phyloP scores from a whole-genome alignment of 2,888 invertebrate genomes.

The Bimastos eiseni region DNA sequence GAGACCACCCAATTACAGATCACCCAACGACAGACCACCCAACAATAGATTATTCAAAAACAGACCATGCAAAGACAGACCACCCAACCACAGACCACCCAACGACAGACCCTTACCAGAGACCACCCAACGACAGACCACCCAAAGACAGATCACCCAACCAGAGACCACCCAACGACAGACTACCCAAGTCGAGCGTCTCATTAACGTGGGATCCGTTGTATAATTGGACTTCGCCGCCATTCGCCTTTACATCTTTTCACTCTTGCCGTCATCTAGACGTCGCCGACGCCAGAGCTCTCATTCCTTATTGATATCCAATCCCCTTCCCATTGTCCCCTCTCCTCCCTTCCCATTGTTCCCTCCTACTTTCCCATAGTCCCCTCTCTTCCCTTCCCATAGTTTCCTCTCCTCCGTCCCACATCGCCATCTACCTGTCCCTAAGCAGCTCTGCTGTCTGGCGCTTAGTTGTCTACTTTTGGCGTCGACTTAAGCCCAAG shows the following conservation, averaged over 20 bases:
- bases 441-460: not conserved
- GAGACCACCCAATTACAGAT: too few relatives aligned
- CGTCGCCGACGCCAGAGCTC: not conserved
- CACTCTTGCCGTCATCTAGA: not conserved
- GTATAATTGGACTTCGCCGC: not conserved
- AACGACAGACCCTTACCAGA: not conserved
- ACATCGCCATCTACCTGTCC: not conserved
- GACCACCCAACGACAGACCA: not conserved
- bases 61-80: too few relatives aligned
- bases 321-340: too few relatives aligned
- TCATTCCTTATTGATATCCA: not conserved
- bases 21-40: too few relatives aligned
- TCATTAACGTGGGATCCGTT: not conserved
- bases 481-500: not conserved
- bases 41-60: too few relatives aligned
- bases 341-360: too few relatives aligned
- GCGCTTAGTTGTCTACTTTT: not conserved
- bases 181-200: not conserved
- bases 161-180: not conserved
- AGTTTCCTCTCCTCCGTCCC: not conserved
- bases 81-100: not conserved
- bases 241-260: not conserved
- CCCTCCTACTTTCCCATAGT: too few relatives aligned
- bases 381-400: not conserved
- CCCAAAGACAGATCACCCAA: not conserved